These are phyloP conservation scores for Gephyroberyx darwinii DNA, from an alignment of 2,797 vertebrate genomes.

Conservation along the genomic window DNA sequence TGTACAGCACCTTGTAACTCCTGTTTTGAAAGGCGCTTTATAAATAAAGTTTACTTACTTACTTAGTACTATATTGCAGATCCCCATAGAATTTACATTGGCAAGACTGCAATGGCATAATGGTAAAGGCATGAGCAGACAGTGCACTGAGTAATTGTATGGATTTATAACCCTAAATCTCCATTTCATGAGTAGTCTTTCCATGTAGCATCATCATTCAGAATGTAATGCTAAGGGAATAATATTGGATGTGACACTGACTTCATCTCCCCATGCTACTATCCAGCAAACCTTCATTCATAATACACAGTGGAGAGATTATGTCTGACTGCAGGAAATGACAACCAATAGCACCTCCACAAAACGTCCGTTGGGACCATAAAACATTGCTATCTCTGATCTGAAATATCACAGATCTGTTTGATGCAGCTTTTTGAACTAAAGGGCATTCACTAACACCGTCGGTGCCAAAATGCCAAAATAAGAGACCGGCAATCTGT, in stretches of 20 bases:
- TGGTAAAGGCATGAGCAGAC: neutral
- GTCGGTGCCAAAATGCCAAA: constrained; percentile 16
- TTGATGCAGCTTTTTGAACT: constrained; percentile 53
- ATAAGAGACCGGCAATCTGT: constrained; percentile 13
- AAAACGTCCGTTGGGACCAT: constrained; percentile 45
- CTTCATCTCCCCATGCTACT: neutral
- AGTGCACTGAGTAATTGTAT: neutral
- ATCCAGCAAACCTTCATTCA: neutral
- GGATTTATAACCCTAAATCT: neutral
- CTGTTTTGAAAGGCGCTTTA: no score
- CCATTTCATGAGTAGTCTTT: no score
- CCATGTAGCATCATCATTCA: neutral
- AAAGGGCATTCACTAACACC: constrained; percentile 51
- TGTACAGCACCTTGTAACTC: no score
- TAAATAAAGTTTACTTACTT: no score
- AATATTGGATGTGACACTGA: neutral
- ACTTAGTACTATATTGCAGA: no score
- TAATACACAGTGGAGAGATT: constrained; percentile 8
- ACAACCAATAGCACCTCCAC: constrained; percentile 17
- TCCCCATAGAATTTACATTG: neutral
- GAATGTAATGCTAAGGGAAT: neutral
- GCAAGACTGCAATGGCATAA: neutral
- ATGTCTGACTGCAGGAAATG: neutral
- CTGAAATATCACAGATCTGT: constrained; percentile 42
- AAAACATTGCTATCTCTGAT: constrained; percentile 31